phyloP scores from a whole-genome alignment of 2,797 vertebrate genomes.

The Diglossa cyanea region DNA sequence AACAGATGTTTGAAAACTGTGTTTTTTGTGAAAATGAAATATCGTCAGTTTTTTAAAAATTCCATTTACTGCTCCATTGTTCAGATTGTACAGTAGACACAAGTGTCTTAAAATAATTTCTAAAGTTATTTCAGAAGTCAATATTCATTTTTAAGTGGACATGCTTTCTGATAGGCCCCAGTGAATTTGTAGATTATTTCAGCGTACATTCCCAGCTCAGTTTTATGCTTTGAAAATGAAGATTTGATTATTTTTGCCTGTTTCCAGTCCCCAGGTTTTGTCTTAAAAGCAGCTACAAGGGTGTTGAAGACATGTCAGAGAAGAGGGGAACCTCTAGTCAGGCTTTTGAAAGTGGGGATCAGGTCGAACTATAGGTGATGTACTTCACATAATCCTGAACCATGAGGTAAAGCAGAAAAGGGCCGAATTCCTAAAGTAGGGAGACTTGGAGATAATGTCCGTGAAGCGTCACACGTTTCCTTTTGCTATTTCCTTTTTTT shows the following conservation, averaged over 20 bases:
- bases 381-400: background rate
- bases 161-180: background rate
- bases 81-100: background rate
- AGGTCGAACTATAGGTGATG: background rate
- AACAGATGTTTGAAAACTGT: background rate
- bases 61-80: background rate
- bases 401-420: background rate
- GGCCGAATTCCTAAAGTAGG: background rate
- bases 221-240: background rate
- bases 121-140: background rate
- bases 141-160: background rate
- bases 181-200: background rate
- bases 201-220: background rate
- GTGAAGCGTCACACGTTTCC: background rate
- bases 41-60: accelerated
- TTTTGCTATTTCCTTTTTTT: background rate
- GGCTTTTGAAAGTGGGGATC: background rate
- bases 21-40: background rate
- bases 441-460: background rate
- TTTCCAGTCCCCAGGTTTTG: background rate
- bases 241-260: background rate
- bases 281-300: background rate
- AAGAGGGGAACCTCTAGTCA: background rate
- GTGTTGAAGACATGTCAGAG: background rate
- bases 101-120: background rate